Conservation (phyloP, 1,140 invertebrate species). For the Drosophila navojoa region DNA sequence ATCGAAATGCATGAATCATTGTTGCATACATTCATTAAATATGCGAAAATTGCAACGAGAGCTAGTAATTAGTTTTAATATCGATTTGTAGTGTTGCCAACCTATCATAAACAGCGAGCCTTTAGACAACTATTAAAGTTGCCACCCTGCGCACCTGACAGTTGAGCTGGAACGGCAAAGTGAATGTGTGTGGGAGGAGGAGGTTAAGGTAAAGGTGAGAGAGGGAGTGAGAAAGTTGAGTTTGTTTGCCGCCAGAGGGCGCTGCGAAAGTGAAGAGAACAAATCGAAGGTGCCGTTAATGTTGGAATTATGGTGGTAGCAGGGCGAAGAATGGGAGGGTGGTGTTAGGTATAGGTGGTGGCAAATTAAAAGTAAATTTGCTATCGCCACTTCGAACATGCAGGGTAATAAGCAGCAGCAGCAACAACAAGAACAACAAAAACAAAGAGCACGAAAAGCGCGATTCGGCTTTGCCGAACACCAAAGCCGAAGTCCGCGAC, state of each 20-base stretch:
- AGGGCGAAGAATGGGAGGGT: not conserved
- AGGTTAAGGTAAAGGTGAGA: not conserved
- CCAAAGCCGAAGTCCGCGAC: conserved; percentile 4
- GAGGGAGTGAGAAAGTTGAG: not conserved
- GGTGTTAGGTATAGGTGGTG: conserved; percentile 7
- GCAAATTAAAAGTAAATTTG: conserved; percentile 51
- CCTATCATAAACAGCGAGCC: not conserved
- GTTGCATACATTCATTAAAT: not conserved
- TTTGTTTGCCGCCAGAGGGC: not conserved
- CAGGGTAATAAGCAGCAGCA: conserved; percentile 23
- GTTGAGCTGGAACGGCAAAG: not conserved
- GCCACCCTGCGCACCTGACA: conserved; percentile 4
- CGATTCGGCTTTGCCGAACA: conserved; percentile 17
- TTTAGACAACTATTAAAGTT: conserved; percentile 4
- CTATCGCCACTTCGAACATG: conserved; percentile 36
- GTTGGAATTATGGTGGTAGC: not conserved
- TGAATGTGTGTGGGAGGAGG: not conserved
- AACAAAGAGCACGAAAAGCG: not conserved
- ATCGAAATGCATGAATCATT: too few species aligned
- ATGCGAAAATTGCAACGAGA: not conserved
- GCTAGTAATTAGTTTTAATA: conserved; percentile 1
- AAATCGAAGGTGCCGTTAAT: not conserved
- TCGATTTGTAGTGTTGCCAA: conserved; percentile 8
- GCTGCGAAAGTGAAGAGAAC: not conserved
- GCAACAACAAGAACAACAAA: conserved; percentile 1